These are phyloP conservation scores for Calliscelio sp. DNA, from an alignment of 2,888 invertebrate genomes.

Conservation along the genomic window DNA sequence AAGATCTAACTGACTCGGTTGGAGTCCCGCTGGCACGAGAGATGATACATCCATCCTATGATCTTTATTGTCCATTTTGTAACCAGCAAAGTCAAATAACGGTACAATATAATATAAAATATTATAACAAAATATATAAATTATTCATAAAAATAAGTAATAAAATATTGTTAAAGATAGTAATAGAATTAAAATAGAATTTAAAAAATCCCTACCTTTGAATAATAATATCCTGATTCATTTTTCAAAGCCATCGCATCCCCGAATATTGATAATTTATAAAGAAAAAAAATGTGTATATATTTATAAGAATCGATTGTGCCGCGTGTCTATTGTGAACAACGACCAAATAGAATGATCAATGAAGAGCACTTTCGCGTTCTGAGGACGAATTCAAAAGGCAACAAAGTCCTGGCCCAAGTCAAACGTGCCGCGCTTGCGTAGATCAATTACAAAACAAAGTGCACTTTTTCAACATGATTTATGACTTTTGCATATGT, in stretches of 20 bases:
- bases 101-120: no score
- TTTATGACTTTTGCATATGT: constrained; percentile 55
- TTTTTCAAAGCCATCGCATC: constrained; percentile 79
- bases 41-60: constrained; percentile 83
- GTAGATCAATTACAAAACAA: constrained; percentile 62
- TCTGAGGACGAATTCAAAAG: constrained; percentile 69
- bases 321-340: constrained; percentile 28
- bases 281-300: constrained; percentile 18
- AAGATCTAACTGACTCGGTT: constrained; percentile 78
- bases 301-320: constrained; percentile 45
- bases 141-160: background rate
- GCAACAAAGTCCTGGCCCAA: constrained; percentile 55
- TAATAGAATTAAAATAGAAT: background rate
- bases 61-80: no score
- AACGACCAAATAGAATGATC: constrained; percentile 67
- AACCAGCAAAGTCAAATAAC: no score
- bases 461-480: constrained; percentile 56
- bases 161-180: no score
- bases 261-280: constrained; percentile 47
- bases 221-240: constrained; percentile 63
- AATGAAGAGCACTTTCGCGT: constrained; percentile 74
- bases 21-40: constrained; percentile 83
- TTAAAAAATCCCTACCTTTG: constrained; percentile 74
- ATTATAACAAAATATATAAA: no score
- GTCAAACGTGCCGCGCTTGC: constrained; percentile 61